Evolutionary conservation across 2,797 vertebrate genomes (phyloP).

Genomic region (Alcedo quadribrachys): DNA sequence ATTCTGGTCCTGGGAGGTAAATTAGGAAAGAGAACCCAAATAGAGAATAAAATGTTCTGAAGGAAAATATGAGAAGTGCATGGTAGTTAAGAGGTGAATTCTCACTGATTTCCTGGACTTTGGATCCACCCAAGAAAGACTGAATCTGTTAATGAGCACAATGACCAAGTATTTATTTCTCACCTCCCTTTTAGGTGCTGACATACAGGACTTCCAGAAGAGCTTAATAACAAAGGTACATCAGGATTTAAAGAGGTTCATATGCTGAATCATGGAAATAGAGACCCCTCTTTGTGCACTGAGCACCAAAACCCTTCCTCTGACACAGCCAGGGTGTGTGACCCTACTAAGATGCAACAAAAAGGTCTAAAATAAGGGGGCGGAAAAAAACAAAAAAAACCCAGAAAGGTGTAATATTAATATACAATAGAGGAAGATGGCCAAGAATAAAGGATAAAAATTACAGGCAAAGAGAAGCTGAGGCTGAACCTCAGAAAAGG

Average conservation of each 20-base stretch:
- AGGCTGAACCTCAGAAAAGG: neutral
- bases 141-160: neutral
- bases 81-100: neutral
- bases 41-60: neutral
- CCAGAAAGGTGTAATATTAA: neutral
- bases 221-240: neutral
- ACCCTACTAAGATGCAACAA: neutral
- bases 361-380: neutral
- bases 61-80: neutral
- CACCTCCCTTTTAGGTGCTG: neutral
- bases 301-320: neutral
- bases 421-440: neutral
- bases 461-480: neutral
- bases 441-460: neutral
- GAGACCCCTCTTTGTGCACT: neutral
- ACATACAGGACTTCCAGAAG: neutral
- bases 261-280: neutral
- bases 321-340: neutral
- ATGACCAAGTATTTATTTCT: neutral
- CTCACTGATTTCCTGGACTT: rapidly evolving
- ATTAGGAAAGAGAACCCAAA: neutral
- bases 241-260: neutral
- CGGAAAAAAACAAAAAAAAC: neutral
- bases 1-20: neutral
- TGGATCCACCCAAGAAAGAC: neutral